A percentile compares a stretch with the other conserved stretches of the same genome.
These are phyloP conservation scores for Pristionchus maxplancki DNA, from an alignment of 2,888 invertebrate genomes.

Conservation along the genomic window DNA sequence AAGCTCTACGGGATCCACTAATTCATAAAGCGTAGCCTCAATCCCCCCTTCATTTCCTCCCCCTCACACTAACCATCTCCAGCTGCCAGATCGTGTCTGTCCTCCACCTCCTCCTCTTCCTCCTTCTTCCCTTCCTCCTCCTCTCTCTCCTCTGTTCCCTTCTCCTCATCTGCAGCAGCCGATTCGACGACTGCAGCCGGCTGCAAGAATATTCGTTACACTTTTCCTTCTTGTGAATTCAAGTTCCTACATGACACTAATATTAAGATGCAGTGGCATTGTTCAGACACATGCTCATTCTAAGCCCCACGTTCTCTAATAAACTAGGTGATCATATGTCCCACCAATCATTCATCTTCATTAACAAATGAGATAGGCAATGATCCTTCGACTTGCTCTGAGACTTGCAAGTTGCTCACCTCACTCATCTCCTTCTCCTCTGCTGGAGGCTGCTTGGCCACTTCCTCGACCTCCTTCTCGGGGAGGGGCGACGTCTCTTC, in stretches of 20 bases:
- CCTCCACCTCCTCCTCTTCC: background rate
- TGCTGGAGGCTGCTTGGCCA: background rate
- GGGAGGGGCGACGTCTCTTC: background rate
- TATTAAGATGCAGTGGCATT: too few relatives aligned
- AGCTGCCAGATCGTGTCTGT: background rate
- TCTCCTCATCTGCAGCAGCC: background rate
- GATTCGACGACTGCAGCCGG: background rate
- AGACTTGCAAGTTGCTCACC: background rate
- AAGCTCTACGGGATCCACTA: background rate
- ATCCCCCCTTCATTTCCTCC: background rate
- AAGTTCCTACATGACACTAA: background rate
- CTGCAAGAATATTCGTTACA: background rate
- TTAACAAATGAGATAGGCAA: background rate
- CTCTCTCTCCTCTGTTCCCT: background rate
- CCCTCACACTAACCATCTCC: constrained; percentile 3
- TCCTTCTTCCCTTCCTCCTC: background rate
- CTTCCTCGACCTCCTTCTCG: background rate
- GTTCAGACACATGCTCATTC: too few relatives aligned
- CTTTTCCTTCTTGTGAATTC: background rate
- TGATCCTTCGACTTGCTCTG: too few relatives aligned
- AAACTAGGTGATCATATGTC: too few relatives aligned
- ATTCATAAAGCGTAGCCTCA: background rate
- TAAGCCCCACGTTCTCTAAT: too few relatives aligned
- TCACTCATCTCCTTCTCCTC: background rate
- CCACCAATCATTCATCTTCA: too few relatives aligned